Evolutionary conservation across 2,113 vertebrate genomes (phyloP), one percentile per base, ranked within the genome.

Genomic region (Caracal caracal): DNA sequence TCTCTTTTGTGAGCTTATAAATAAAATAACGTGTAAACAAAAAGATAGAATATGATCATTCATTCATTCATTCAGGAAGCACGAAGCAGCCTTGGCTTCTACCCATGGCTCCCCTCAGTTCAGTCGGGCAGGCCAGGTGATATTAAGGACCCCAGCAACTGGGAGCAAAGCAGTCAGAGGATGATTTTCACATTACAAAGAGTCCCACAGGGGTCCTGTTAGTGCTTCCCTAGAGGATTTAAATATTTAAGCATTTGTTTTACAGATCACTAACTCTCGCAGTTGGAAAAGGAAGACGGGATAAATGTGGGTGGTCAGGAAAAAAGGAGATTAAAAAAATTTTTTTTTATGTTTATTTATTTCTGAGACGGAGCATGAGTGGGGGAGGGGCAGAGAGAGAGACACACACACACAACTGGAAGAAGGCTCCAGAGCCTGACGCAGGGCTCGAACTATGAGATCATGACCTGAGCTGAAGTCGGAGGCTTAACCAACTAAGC

Each of bases 241-340:
- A 93, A 93, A 89, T 88, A 75, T 90, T 63, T 35, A 65, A 66
- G 40, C 63, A 56, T 20, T 89, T 89, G 86, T 68, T 93, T 87
- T 91, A 82, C 16, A 92, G 89, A 83, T 9, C 12, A 35, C 6
- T 88, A 65, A 88, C 71, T 94, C 56, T 66, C 71, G 12, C 7
- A 89, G 51, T 22, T 86, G 73, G 37, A 33, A 20, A 17, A 92
- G 33, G 15, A 83, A n/a, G 15, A 71, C 24, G 5, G 35, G 10
- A 5, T 24, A 15, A 22, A 71, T 0, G 2, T 11, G 13, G 20
- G n/a, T 63, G 65, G 40, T 76, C 81, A 68, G 68, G 71, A 22
- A 49, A 49, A 65, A 43, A 43, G 43, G 43, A 43, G 43, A 43
- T 43, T 43, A 43, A 43, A 43, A 43, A 43, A 43, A 43, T 1